Evolutionary conservation across 2,113 vertebrate species (phyloP).

Genomic region (Menura novaehollandiae): DNA sequence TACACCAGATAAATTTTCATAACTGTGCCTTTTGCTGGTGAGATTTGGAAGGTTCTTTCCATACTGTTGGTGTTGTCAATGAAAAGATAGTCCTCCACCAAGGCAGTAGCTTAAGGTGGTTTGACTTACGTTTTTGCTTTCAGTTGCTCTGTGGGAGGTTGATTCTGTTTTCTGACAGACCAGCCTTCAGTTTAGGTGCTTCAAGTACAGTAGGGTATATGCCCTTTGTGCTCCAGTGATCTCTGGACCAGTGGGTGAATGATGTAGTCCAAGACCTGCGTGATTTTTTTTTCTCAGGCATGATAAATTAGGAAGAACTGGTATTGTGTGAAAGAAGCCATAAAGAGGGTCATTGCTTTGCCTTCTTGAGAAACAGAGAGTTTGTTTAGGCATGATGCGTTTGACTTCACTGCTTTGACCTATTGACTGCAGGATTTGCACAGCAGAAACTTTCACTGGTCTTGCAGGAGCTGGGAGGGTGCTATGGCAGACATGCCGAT

Average conservation of each 20-base stretch:
- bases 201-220: not conserved
- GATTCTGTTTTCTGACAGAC: not conserved
- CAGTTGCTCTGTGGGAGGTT: not conserved
- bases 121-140: not conserved
- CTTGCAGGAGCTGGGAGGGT: not conserved
- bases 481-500: rapidly evolving
- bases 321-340: not conserved
- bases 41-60: not conserved
- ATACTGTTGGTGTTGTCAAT: not conserved
- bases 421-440: not conserved
- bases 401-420: not conserved
- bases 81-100: not conserved
- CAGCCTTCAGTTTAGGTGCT: not conserved
- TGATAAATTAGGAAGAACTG: not conserved
- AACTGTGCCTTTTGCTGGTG: not conserved
- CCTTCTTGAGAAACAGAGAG: not conserved
- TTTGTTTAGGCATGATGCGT: not conserved
- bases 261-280: not conserved
- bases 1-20: not conserved
- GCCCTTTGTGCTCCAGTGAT: not conserved
- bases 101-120: not conserved
- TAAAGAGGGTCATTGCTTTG: not conserved
- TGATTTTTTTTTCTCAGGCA: not conserved
- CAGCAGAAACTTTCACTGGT: not conserved
- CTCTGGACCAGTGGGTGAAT: not conserved